Evolutionary conservation across 1,140 invertebrate genomes (phyloP).

Genomic region (Apis laboriosa): DNA sequence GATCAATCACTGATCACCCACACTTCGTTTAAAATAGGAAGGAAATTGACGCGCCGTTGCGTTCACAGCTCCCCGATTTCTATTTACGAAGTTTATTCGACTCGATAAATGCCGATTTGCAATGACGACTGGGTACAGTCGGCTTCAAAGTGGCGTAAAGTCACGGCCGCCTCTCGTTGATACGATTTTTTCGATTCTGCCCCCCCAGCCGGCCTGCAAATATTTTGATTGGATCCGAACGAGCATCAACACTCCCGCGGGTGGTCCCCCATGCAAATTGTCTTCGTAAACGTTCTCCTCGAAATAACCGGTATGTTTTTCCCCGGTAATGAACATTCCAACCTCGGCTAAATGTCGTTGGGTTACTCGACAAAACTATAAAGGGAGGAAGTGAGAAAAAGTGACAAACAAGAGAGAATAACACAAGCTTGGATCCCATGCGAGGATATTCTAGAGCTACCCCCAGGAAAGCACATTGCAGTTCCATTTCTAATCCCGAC

Average conservation of each 20-base stretch:
- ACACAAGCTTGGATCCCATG: not conserved
- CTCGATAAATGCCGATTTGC: constrained; percentile 36
- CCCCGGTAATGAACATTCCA: constrained; percentile 18
- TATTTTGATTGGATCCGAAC: constrained; percentile 32
- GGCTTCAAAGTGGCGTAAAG: constrained; percentile 37
- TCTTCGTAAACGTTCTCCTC: constrained; percentile 22
- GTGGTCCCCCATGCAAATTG: constrained; percentile 19
- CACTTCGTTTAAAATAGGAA: not conserved
- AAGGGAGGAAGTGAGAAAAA: not conserved
- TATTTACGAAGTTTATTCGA: constrained; percentile 33
- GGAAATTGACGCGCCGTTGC: not conserved
- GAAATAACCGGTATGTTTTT: constrained; percentile 17
- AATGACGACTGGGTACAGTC: not conserved
- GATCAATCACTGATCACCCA: not conserved
- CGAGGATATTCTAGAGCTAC: not conserved
- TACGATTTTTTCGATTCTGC: constrained; percentile 9
- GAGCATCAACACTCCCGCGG: not conserved
- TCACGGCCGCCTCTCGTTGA: constrained; percentile 16
- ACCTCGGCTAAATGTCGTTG: not conserved
- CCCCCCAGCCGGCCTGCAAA: not conserved
- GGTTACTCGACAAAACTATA: not conserved
- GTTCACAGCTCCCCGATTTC: not conserved
- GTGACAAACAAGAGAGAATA: not conserved
- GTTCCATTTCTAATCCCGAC: constrained; percentile 33
- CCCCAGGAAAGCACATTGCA: not conserved